These are phyloP conservation scores for Colletes gigas DNA, from an alignment of 1,140 invertebrate species.

Conservation along the genomic window DNA sequence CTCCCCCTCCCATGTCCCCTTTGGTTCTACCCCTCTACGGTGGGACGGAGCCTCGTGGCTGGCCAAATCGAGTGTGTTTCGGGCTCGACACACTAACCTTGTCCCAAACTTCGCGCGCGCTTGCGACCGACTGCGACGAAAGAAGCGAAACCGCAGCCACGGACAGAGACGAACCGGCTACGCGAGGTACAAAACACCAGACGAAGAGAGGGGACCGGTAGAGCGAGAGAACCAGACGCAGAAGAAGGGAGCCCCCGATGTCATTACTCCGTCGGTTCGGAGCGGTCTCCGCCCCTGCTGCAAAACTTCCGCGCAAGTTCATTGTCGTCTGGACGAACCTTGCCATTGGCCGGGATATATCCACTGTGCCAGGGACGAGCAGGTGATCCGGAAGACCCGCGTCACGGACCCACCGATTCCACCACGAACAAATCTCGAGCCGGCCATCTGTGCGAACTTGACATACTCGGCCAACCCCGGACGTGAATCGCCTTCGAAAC, in stretches of 20 bases:
- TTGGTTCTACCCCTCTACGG: neutral
- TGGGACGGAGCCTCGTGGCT: constrained; percentile 11
- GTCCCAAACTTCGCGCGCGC: constrained; percentile 63
- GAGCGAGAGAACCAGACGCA: constrained; percentile 1
- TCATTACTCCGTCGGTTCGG: constrained; percentile 35
- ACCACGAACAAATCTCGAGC: too few species aligned
- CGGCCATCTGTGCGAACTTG: too few species aligned
- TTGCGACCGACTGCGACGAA: constrained; percentile 6
- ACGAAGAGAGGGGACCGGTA: constrained; percentile 8
- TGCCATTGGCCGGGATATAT: constrained; percentile 30
- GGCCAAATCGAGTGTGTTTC: constrained; percentile 50
- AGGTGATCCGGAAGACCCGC: constrained; percentile 31
- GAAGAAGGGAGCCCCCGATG: neutral
- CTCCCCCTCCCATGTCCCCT: constrained; percentile 4
- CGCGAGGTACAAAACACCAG: neutral
- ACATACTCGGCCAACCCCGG: too few species aligned
- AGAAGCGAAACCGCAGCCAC: neutral
- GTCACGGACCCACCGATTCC: neutral
- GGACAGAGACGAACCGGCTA: neutral
- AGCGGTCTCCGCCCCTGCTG: constrained; percentile 12
- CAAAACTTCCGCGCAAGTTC: constrained; percentile 56
- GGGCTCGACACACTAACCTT: constrained; percentile 68
- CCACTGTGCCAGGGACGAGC: constrained; percentile 2
- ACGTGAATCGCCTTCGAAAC: too few species aligned
- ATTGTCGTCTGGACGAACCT: constrained; percentile 50